A percentile compares a stretch with the other conserved stretches of the same genome.
phyloP scores from a whole-genome alignment of 2,113 vertebrate species.

The Rhea pennata region DNA sequence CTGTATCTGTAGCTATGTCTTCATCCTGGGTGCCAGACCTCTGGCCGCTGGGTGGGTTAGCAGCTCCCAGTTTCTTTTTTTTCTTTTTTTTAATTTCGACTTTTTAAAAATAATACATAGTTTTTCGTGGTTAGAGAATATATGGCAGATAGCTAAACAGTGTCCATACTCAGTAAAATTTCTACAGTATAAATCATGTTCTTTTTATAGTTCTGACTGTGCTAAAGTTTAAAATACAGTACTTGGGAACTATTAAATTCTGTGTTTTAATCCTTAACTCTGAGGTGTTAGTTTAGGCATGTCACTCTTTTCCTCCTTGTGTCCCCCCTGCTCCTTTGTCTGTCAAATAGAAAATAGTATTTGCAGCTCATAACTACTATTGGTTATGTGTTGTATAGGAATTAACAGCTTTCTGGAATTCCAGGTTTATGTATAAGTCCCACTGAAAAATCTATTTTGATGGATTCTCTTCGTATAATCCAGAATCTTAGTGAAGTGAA shows the following conservation, averaged over 20 bases:
- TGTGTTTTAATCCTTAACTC: background rate
- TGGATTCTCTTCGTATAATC: background rate
- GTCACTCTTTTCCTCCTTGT: background rate
- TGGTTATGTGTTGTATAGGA: background rate
- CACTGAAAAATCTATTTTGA: background rate
- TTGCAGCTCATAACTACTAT: background rate
- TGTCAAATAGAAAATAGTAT: background rate
- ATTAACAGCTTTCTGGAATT: background rate
- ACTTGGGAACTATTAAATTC: background rate
- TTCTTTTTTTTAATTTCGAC: background rate
- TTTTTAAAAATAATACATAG: background rate
- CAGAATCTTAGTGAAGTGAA: background rate
- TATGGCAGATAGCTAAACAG: background rate
- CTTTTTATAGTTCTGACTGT: background rate
- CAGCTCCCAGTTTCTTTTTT: background rate
- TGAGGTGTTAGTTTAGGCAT: background rate
- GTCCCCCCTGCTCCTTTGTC: background rate
- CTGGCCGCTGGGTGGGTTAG: background rate
- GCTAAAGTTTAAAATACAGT: background rate
- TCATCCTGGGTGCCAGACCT: fast-evolving
- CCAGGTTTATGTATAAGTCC: background rate
- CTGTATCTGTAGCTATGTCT: fast-evolving
- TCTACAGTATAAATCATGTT: background rate
- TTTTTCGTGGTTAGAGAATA: background rate
- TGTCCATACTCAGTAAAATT: background rate